Conservation (phyloP, 2,888 invertebrate species). For the Drosophila villosipedis region DNA sequence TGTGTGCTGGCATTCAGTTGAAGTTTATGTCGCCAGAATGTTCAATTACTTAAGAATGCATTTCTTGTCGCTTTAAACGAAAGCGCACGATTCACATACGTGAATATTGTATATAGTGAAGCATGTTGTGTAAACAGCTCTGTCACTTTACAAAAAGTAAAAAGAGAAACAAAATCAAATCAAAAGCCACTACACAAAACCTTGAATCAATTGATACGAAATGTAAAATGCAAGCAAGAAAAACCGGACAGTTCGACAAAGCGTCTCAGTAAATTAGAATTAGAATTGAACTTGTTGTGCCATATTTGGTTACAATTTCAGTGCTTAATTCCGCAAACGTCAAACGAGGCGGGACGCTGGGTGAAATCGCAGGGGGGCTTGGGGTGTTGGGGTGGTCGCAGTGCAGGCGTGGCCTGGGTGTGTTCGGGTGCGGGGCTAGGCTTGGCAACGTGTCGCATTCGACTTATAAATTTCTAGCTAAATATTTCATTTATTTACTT, state of each 20-base stretch:
- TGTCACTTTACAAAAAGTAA: slow-evolving; percentile 16
- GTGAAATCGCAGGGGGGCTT: too few relatives aligned
- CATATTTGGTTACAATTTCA: slow-evolving; percentile 79
- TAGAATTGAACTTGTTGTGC: slow-evolving; percentile 79
- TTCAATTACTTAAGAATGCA: slow-evolving; percentile 76
- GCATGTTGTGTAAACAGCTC: slow-evolving; percentile 36
- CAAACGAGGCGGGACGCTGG: slow-evolving; percentile 27
- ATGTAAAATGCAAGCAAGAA: slow-evolving; percentile 58
- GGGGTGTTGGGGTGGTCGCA: background rate
- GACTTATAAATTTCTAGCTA: slow-evolving; percentile 65
- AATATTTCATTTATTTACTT: slow-evolving; percentile 75
- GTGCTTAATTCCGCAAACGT: slow-evolving; percentile 83
- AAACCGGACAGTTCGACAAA: slow-evolving; percentile 61
- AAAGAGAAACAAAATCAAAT: slow-evolving; percentile 55
- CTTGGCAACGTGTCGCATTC: slow-evolving; percentile 74
- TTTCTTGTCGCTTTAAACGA: slow-evolving; percentile 67
- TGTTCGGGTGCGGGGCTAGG: slow-evolving; percentile 48
- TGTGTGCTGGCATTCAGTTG: slow-evolving; percentile 37
- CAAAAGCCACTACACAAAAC: slow-evolving; percentile 69
- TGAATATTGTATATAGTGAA: slow-evolving; percentile 26
- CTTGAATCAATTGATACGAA: slow-evolving; percentile 81
- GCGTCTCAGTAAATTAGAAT: slow-evolving; percentile 63
- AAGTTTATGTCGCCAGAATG: slow-evolving; percentile 55
- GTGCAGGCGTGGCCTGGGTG: slow-evolving; percentile 43
- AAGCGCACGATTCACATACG: slow-evolving; percentile 69